These are phyloP conservation scores for Pteropus alecto DNA, from an alignment of 2,113 vertebrate genomes.

Conservation along the genomic window DNA sequence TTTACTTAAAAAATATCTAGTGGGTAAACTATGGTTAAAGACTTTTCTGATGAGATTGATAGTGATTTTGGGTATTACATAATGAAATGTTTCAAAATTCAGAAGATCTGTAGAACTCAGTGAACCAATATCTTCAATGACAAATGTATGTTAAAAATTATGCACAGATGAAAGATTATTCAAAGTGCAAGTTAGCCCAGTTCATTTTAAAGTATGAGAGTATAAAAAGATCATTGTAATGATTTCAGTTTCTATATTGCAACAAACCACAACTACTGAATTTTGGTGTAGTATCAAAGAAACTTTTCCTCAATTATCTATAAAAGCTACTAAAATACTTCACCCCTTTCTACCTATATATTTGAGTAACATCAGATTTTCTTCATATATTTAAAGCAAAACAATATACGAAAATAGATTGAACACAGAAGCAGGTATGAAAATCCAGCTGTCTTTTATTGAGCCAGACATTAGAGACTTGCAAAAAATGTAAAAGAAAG, in stretches of 20 bases:
- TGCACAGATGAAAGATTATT: background rate
- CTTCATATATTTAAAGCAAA: background rate
- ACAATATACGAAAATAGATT: background rate
- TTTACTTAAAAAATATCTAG: background rate
- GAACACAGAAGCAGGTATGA: background rate
- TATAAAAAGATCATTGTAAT: background rate
- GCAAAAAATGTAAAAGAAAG: background rate
- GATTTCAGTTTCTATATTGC: background rate
- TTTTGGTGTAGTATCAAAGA: background rate
- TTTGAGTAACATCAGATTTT: background rate
- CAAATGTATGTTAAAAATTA: background rate
- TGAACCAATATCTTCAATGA: background rate
- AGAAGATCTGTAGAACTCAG: background rate
- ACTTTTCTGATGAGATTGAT: background rate
- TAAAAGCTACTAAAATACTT: background rate
- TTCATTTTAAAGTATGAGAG: background rate
- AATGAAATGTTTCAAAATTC: background rate
- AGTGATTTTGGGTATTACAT: background rate
- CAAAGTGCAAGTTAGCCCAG: background rate
- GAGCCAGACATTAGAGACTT: background rate
- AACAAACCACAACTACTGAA: background rate
- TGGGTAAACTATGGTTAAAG: background rate
- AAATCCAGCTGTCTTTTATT: background rate
- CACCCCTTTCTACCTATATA: background rate
- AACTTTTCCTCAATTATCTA: background rate